Percentiles rank a stretch among this genome's conserved stretches.
Conservation (phyloP, 2,797 vertebrate genomes). For the Siniperca scherzeri region DNA sequence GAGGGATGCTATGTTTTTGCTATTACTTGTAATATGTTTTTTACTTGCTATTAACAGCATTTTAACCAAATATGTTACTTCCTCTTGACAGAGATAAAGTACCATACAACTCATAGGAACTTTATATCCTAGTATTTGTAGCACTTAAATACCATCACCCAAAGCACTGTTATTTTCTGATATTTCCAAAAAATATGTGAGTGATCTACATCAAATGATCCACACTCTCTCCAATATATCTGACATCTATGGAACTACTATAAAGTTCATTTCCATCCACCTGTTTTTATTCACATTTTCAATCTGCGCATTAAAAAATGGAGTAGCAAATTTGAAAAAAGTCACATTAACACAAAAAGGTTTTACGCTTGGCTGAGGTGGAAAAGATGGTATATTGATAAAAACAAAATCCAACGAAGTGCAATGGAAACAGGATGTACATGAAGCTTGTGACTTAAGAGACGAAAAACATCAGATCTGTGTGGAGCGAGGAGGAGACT, state of each 20-base stretch:
- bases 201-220: not conserved
- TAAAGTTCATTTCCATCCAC: not conserved
- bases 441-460: not conserved
- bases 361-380: too few species aligned
- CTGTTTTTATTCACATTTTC: not conserved
- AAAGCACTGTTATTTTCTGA: not conserved
- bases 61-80: not conserved
- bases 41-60: not conserved
- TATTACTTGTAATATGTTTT: not conserved
- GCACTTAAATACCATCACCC: not conserved
- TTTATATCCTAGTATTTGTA: not conserved
- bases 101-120: not conserved
- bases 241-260: not conserved
- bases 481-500: too few species aligned
- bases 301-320: not conserved
- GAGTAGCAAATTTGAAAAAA: too few species aligned
- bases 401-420: too few species aligned
- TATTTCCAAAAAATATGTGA: not conserved
- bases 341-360: too few species aligned
- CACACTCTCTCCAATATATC: not conserved
- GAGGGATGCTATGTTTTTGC: not conserved
- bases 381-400: too few species aligned
- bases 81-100: not conserved
- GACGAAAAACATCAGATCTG: too few species aligned
- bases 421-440: not conserved